These are phyloP conservation scores for Aphidius colemani DNA, from an alignment of 2,888 invertebrate genomes.

Conservation along the genomic window DNA sequence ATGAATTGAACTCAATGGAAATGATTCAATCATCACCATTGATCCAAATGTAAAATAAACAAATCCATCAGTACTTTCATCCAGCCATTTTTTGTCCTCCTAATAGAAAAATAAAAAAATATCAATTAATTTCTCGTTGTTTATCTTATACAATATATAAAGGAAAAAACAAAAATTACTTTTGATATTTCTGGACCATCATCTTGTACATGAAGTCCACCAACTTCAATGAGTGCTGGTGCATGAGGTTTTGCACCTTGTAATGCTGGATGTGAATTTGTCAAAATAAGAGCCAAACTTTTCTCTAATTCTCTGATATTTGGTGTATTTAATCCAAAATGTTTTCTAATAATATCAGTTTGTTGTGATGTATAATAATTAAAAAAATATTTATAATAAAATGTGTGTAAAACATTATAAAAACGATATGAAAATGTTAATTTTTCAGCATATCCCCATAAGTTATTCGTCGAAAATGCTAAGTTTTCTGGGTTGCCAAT, in stretches of 20 bases:
- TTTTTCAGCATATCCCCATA: conserved; percentile 30
- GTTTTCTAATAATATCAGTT: conserved; percentile 37
- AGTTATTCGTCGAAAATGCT: conserved; percentile 41
- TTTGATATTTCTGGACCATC: conserved; percentile 37
- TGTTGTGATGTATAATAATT: conserved; percentile 35
- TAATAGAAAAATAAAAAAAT: conserved; percentile 28
- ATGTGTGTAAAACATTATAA: conserved; percentile 38
- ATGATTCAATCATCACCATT: conserved; percentile 48
- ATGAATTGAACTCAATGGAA: conserved; percentile 39
- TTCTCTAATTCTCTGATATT: conserved; percentile 46
- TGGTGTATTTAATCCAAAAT: conserved; percentile 35
- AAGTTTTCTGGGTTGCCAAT: conserved; percentile 47
- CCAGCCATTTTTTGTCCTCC: conserved; percentile 52
- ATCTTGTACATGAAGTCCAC: conserved; percentile 63
- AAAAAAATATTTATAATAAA: conserved; percentile 35
- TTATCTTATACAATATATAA: not conserved
- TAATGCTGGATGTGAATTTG: conserved; percentile 62
- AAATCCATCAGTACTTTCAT: conserved; percentile 49
- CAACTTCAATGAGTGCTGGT: conserved; percentile 62
- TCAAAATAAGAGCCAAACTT: conserved; percentile 60
- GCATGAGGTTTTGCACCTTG: conserved; percentile 60
- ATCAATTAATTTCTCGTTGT: not conserved
- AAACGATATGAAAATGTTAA: conserved; percentile 46
- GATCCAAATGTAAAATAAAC: conserved; percentile 56
- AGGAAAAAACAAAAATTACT: conserved; percentile 34